Base-by-base conservation (phyloP, 2,888 invertebrate species). In the Rhagophthalmus giganteus region DNA sequence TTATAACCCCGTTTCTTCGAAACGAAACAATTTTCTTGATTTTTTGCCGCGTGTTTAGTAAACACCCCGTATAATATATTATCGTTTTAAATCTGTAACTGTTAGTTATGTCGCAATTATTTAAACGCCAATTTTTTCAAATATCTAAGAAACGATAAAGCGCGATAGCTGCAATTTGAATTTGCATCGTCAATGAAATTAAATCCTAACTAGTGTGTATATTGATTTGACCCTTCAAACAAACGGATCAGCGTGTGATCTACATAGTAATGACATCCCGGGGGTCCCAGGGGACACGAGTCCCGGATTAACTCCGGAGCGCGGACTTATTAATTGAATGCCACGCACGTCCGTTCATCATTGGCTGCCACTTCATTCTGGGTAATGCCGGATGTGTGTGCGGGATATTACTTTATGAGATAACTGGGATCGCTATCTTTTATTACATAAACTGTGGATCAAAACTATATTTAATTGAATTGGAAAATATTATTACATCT, bases 181-280 rank as follows among this genome's bases (percentile, higher is more conserved):
- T 60, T 60, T 57, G 55, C 58, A 52, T 54, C 47, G 34, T 55
- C 54, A 54, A 57, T 55, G 49, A 60, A 60, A 58, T 58, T 56
- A 60, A 60, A 55, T 53, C 54, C 54, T 47, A 54, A 57, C 58
- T 60, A 55, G 48, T 55, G 46, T 55, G 57, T 63, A 64, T 71
- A 72, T 72, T 68, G 72, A 72, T 72, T 68, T 67, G 69, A 68
- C 68, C 68, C 67, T 65, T 61, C 65, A 61, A 66, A 69, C 71
- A 71, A 70, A 71, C 72, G 73, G 74, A 74, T 74, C 74, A 73
- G 70, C 70, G 70, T 73, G 72, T 74, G 75, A 75, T 75, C 74
- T 75, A 74, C 74, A 75, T 75, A 74, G 74, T 75, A 75, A 75
- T 74, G 74, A 74, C 71, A 70, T 68, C 66, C 67, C 66, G 61